These are phyloP conservation scores for Crioceris asparagi DNA, from an alignment of 2,888 invertebrate species.

Conservation along the genomic window DNA sequence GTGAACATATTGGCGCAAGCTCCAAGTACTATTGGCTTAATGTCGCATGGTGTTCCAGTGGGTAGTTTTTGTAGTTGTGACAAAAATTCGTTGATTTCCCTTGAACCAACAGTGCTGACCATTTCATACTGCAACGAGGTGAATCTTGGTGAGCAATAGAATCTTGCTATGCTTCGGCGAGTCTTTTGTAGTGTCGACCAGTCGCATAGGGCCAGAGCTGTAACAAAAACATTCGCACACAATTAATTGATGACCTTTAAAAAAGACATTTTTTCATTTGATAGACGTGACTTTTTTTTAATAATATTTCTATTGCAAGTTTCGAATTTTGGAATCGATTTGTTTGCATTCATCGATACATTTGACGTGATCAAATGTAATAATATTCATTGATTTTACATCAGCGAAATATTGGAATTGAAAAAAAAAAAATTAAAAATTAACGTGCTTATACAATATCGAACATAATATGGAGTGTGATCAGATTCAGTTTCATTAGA, in stretches of 20 bases:
- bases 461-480: no score
- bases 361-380: no score
- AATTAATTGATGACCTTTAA: no score
- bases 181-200: constrained; percentile 77
- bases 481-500: constrained; percentile 37
- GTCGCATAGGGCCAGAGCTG: constrained; percentile 79
- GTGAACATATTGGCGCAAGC: constrained; percentile 78
- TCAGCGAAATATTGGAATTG: no score
- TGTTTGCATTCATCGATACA: no score
- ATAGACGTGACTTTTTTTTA: no score
- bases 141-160: constrained; percentile 70
- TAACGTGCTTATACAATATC: no score
- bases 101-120: constrained; percentile 58
- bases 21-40: constrained; percentile 62
- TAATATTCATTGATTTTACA: no score
- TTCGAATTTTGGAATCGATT: no score
- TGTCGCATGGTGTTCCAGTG: constrained; percentile 39
- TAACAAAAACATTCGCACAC: constrained; percentile 38
- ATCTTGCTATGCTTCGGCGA: constrained; percentile 64
- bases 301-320: no score
- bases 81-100: constrained; percentile 54
- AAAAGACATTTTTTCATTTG: no score
- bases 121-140: constrained; percentile 60
- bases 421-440: no score
- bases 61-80: constrained; percentile 43